A percentile compares a stretch with the other conserved stretches of the same genome.
Conservation (phyloP, 2,113 vertebrate species). For the Cavia porcellus region DNA sequence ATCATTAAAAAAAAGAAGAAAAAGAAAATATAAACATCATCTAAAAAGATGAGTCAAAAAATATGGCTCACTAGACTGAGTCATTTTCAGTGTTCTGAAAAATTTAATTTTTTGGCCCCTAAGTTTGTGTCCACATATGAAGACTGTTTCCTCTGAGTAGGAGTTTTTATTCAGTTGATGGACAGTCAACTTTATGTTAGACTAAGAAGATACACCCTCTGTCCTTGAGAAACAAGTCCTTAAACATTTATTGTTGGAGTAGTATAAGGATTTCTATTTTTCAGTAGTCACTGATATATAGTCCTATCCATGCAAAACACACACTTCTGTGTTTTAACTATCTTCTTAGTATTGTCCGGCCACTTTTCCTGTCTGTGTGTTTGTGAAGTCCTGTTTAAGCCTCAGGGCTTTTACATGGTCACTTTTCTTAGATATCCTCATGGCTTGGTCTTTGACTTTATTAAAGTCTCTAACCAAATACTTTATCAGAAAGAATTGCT, state of each 20-base stretch:
- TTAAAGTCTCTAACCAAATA: background rate
- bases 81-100: conserved; percentile 2
- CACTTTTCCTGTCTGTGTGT: background rate
- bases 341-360: conserved; percentile 38
- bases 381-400: background rate
- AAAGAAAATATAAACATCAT: conserved; percentile 18
- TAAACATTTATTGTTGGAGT: background rate
- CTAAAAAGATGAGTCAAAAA: conserved; percentile 39
- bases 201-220: background rate
- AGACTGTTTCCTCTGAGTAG: background rate
- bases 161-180: background rate
- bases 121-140: background rate
- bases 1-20: background rate
- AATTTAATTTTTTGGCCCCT: background rate
- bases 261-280: background rate
- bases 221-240: background rate
- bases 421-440: background rate
- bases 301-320: background rate
- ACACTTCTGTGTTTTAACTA: background rate
- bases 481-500: background rate
- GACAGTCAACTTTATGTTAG: background rate
- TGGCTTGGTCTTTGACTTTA: background rate
- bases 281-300: background rate
- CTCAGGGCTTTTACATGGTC: background rate
- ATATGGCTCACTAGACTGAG: background rate